Evolutionary conservation across 2,797 vertebrate species (phyloP).

Genomic region (Dryobates pubescens): DNA sequence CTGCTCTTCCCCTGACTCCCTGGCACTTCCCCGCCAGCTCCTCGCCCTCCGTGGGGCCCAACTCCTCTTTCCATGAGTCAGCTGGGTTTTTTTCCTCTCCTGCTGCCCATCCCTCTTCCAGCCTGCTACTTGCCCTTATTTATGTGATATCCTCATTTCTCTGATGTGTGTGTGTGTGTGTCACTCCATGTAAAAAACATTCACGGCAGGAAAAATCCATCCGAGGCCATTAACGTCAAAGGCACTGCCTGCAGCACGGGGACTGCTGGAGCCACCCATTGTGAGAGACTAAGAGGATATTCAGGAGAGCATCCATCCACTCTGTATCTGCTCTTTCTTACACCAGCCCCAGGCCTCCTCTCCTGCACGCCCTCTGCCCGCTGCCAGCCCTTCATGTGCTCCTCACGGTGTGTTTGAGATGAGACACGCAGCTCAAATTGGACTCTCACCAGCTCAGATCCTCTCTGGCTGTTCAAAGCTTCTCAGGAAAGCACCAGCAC

Average conservation of each 20-base stretch:
- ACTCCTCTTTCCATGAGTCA: conserved; percentile 22
- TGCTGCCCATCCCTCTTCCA: background rate
- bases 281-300: background rate
- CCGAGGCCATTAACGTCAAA: conserved; percentile 40
- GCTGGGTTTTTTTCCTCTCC: background rate
- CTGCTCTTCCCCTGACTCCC: background rate
- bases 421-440: background rate
- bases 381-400: background rate
- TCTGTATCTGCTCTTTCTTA: background rate
- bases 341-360: background rate
- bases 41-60: background rate
- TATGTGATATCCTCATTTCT: conserved; percentile 30
- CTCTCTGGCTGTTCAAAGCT: background rate
- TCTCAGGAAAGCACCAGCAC: background rate
- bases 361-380: background rate
- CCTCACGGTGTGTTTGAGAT: background rate
- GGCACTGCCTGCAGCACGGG: background rate
- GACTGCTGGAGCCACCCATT: background rate
- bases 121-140: background rate
- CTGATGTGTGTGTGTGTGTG: background rate
- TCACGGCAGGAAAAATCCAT: conserved; percentile 45
- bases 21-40: background rate
- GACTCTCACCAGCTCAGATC: background rate
- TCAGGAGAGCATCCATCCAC: background rate
- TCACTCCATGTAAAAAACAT: conserved; percentile 9